A percentile compares a stretch with the other conserved stretches of the same genome.
These are phyloP conservation scores for Callocephalon fimbriatum DNA, from an alignment of 2,113 vertebrate genomes.

Conservation along the genomic window DNA sequence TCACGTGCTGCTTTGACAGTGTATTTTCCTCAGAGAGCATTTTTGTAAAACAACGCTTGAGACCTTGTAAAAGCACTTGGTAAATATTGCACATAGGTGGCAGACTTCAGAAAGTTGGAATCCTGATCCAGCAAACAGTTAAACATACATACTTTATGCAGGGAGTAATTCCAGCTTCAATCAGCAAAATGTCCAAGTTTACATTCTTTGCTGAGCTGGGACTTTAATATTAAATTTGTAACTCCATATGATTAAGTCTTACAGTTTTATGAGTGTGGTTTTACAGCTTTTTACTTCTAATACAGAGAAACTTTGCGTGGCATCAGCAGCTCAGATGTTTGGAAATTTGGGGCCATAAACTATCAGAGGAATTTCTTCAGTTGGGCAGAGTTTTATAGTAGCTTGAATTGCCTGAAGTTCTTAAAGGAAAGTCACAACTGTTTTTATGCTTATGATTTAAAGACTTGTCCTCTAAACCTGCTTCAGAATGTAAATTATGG, in stretches of 20 bases:
- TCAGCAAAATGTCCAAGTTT: conserved; percentile 26
- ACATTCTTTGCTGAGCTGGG: not conserved
- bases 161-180: conserved; percentile 15
- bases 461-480: not conserved
- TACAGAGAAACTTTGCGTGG: not conserved
- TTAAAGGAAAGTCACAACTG: not conserved
- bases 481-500: not conserved
- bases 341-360: not conserved
- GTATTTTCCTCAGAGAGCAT: not conserved
- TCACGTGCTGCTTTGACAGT: not conserved
- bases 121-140: not conserved
- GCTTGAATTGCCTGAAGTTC: not conserved
- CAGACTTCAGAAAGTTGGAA: conserved; percentile 30
- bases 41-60: not conserved
- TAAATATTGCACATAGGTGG: not conserved
- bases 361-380: not conserved
- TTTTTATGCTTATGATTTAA: not conserved
- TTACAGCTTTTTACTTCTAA: not conserved
- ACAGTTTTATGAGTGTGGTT: not conserved
- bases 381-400: not conserved
- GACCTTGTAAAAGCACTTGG: not conserved
- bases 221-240: not conserved
- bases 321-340: not conserved
- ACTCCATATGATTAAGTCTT: not conserved
- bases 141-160: not conserved